Conservation (phyloP, 2,888 invertebrate species). For the Cheilosia impressa region DNA sequence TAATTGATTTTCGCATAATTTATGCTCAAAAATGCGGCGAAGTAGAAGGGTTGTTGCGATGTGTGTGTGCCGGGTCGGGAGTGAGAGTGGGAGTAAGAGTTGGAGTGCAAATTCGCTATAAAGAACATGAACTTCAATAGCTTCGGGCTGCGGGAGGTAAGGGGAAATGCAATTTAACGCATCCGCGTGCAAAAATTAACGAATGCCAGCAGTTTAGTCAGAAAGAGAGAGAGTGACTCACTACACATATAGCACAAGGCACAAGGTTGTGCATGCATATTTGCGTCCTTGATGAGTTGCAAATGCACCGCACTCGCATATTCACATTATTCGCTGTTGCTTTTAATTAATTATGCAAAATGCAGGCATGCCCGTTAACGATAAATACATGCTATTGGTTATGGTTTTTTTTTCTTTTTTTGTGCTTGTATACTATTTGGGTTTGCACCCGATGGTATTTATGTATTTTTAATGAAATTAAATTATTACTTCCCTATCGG, state of each 20-base stretch:
- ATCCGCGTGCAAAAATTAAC: slow-evolving; percentile 58
- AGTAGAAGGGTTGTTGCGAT: not conserved
- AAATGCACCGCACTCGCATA: slow-evolving; percentile 33
- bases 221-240: not conserved
- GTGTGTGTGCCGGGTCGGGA: not conserved
- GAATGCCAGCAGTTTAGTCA: slow-evolving; percentile 49
- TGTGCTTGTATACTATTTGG: slow-evolving; percentile 5
- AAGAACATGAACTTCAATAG: slow-evolving; percentile 27
- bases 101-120: not conserved
- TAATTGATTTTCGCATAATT: slow-evolving; percentile 71
- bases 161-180: slow-evolving; percentile 53
- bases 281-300: slow-evolving; percentile 49
- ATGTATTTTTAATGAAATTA: slow-evolving; percentile 60
- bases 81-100: not conserved
- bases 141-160: slow-evolving; percentile 8
- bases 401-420: not conserved
- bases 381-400: slow-evolving; percentile 34
- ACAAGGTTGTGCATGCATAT: slow-evolving; percentile 36
- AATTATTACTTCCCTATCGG: slow-evolving; percentile 41
- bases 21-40: slow-evolving; percentile 48
- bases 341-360: slow-evolving; percentile 67
- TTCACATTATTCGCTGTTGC: slow-evolving; percentile 46
- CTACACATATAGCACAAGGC: not conserved
- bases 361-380: slow-evolving; percentile 38
- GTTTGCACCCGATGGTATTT: slow-evolving; percentile 14